Base-by-base conservation (phyloP, 2,888 invertebrate species). In the Tuberolachnus salignus region DNA sequence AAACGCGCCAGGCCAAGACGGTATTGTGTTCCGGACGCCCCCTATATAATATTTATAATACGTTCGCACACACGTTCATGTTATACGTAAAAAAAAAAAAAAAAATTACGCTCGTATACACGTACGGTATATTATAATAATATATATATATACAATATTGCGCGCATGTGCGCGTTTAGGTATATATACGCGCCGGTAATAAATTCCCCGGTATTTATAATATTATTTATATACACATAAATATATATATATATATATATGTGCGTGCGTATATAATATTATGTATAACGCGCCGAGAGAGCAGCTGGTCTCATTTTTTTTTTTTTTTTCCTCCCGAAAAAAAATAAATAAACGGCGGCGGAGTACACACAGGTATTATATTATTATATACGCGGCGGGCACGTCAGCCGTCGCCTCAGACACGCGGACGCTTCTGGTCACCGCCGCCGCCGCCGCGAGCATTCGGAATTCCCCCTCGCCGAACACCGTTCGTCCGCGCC, bases 401-500 rank as follows among this genome's bases (percentile, higher is more conserved):
- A 57, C 44, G 63, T 53, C 67, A 21, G 23, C 55, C 42, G 44
- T 44, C 19, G 64, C 23, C 16, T 78, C 78, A 78, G 69, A 78
- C 51, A 69, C 49, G 67, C 78, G 78, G 78, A 78, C 78, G 78
- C 69, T 78, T 67, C 67, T 78, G 78, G 78, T 78, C 64, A 74
- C 74, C 74, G 64, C 34, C 49, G 49, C n/a, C 14, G 16, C 14
- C 59, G 6, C 34, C 59, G 59, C 14, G 51, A 16, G 51, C 16
- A 16, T 51, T 8, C 51, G 51, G 51, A 51, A 14, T 10, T 19
- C 66, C 75, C 46, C 26, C 26, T 34, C 49, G 21, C 2, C 49
- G 42, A 23, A 46, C 42, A 10, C 51, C 44, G 13, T 16, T 21
- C 61, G 4, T 19, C 51, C 55, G 11, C 21, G 42, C 34, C 6